phyloP scores from a whole-genome alignment of 2,888 invertebrate genomes.

The Pseudoips prasinana region DNA sequence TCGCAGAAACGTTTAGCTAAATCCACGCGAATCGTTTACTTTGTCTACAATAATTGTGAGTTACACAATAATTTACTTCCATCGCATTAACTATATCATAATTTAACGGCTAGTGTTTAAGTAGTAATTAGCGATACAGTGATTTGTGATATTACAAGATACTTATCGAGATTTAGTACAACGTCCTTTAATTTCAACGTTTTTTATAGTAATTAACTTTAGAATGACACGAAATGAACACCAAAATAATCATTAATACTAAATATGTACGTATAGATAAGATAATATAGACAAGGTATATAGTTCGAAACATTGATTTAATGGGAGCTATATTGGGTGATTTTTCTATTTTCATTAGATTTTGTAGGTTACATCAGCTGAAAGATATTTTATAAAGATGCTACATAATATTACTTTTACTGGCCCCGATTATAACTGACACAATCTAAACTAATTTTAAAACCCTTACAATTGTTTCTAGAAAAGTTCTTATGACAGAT shows the following conservation, averaged over 20 bases:
- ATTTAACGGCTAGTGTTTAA: constrained; percentile 56
- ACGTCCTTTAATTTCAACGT: constrained; percentile 72
- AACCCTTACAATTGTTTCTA: too few relatives aligned
- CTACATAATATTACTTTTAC: too few relatives aligned
- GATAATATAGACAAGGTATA: constrained; percentile 24
- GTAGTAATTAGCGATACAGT: constrained; percentile 69
- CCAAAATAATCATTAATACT: constrained; percentile 64
- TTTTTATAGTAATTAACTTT: constrained; percentile 66
- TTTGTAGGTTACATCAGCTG: constrained; percentile 14
- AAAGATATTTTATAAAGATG: too few relatives aligned
- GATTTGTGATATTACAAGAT: constrained; percentile 79
- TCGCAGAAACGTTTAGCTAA: constrained; percentile 26
- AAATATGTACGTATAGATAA: constrained; percentile 44
- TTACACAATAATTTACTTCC: constrained; percentile 47
- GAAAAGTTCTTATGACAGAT: too few relatives aligned
- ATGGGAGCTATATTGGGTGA: constrained; percentile 13
- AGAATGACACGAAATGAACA: constrained; percentile 75
- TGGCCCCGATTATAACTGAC: too few relatives aligned
- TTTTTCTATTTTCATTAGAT: constrained; percentile 23
- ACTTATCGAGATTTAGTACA: constrained; percentile 73
- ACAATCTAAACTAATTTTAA: too few relatives aligned
- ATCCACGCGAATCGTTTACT: constrained; percentile 21
- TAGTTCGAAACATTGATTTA: constrained; percentile 16
- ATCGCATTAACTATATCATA: constrained; percentile 53
- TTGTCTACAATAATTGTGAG: constrained; percentile 28